Conservation (phyloP, 2,888 invertebrate species). For the Odontocolon sp. region DNA sequence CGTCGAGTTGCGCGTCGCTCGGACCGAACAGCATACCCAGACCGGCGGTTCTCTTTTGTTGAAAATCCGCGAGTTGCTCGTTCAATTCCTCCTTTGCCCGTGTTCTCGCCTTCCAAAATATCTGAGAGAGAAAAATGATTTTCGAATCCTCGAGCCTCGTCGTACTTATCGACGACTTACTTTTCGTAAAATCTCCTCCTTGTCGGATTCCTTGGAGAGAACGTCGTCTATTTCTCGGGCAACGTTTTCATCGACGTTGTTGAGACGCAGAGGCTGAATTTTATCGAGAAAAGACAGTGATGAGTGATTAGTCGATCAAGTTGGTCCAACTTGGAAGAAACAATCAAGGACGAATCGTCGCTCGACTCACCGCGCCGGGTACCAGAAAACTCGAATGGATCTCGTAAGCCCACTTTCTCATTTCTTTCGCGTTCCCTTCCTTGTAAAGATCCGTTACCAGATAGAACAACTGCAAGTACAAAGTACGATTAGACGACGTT, state of each 20-base stretch:
- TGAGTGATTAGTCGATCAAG: neutral
- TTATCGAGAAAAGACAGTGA: conserved; percentile 48
- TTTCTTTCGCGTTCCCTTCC: conserved; percentile 92
- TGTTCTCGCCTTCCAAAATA: conserved; percentile 93
- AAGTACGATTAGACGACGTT: no score
- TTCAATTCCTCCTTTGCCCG: conserved; percentile 92
- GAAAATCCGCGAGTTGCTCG: conserved; percentile 91
- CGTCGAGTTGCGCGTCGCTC: conserved; percentile 89
- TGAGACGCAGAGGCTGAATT: conserved; percentile 89
- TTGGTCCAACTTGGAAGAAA: no score
- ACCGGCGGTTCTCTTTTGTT: conserved; percentile 94
- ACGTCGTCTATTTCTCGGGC: conserved; percentile 95
- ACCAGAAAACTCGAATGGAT: conserved; percentile 98
- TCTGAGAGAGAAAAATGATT: conserved; percentile 75
- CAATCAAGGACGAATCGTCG: no score
- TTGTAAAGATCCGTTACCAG: conserved; percentile 96
- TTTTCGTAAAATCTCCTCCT: conserved; percentile 93
- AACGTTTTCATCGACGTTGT: conserved; percentile 92
- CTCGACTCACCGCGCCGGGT: conserved; percentile 89
- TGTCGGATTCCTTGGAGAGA: conserved; percentile 91
- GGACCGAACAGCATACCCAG: conserved; percentile 95
- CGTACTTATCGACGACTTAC: conserved; percentile 79
- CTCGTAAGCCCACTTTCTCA: conserved; percentile 99
- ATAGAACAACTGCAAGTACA: conserved; percentile 91
- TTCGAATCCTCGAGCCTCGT: no score